Evolutionary conservation across 2,797 vertebrate species (phyloP), one percentile per base, ranked within the genome.

Genomic region (Vipera ursinii): DNA sequence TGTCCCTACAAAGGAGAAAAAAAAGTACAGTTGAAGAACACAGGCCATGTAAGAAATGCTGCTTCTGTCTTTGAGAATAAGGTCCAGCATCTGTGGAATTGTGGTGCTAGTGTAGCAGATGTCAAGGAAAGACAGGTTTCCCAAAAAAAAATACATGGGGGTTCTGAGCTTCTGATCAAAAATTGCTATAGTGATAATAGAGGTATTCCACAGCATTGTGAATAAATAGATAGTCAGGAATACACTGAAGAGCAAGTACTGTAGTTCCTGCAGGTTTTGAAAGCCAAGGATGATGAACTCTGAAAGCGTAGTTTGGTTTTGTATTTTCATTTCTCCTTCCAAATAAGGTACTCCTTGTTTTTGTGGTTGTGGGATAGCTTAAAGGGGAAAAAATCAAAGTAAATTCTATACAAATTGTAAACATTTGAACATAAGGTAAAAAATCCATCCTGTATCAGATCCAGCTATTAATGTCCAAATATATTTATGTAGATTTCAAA

Each of bases 131-230:
- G 96, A 96, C 73, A 97, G 94, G 60, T 97, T 94, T 28, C 95
- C 85, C 63, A 97, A 95, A 51, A 97, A 96, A 93, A 97, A 97
- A 55, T 96, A 97, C 96, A 97, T 97, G 55, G 96, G 96, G 6
- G 94, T 96, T 26, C 95, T 96, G 57, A 97, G 94, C 44, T 15
- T 59, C 3, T 92, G 95, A 69, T 97, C 96, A 63, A 91, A 13
- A 57, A 89, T 26, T 55, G 92, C 95, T 78, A 96, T 78, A 59
- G 89, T 86, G 57, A 96, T 95, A 56, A 96, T 96, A 51, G 95
- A 93, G 7, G 93, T 94, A 85, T 97, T 97, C 86, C 96, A 94
- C 87, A 92, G 38, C 7, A 97, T 91, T 6, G 95, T 97, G 55
- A 92, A 95, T 28, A 97, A 38, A 59, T 96, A 97, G 59, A 96